phyloP scores from a whole-genome alignment of 35 echinoderm and acorn worm genomes.

The Heliocidaris erythrogramma region DNA sequence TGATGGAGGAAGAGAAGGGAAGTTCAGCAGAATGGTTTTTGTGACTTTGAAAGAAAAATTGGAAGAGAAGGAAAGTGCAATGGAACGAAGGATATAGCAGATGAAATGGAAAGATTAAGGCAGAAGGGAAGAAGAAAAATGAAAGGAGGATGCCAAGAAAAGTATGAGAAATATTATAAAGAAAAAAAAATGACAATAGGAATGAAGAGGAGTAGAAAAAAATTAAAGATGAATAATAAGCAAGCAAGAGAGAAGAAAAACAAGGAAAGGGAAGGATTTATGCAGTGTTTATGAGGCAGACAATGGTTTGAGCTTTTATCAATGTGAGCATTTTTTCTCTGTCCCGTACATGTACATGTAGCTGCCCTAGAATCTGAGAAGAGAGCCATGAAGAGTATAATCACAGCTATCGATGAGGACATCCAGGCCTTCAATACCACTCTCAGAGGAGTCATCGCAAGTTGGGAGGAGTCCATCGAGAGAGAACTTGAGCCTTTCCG shows the following conservation, averaged over 20 bases:
- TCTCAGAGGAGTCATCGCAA: not conserved
- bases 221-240: not conserved
- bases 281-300: not conserved
- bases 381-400: not conserved
- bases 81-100: not conserved
- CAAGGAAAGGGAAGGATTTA: not conserved
- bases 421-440: not conserved
- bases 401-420: not conserved
- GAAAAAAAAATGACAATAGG: not conserved
- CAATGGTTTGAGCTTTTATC: too few relatives aligned
- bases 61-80: not conserved
- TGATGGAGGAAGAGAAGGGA: not conserved
- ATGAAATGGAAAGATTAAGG: too few relatives aligned
- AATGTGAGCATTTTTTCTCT: not conserved
- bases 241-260: not conserved
- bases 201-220: not conserved
- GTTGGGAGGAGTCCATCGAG: not conserved
- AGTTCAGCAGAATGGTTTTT: too few relatives aligned
- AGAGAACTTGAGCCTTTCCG: slow-evolving; percentile 1
- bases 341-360: not conserved
- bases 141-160: not conserved
- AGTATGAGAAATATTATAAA: not conserved
- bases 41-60: too few relatives aligned
- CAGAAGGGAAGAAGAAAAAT: not conserved
- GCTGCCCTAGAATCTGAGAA: not conserved